phyloP scores from a whole-genome alignment of 2,113 vertebrate genomes.

The Propithecus coquereli region DNA sequence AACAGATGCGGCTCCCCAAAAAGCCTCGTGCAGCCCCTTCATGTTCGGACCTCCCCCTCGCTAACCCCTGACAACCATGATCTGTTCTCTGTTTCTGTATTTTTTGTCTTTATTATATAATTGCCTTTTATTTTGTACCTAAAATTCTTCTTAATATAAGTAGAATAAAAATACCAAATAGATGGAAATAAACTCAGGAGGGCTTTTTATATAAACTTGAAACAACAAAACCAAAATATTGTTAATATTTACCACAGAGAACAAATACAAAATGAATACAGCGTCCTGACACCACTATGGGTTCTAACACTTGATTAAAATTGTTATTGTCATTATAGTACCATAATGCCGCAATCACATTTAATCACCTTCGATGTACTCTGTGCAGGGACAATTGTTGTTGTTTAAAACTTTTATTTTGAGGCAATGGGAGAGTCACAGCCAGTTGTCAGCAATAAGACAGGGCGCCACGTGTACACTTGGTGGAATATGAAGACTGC shows the following conservation, averaged over 20 bases:
- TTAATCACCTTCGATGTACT: neutral
- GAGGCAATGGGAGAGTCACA: neutral
- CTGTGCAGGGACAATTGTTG: neutral
- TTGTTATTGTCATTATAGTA: neutral
- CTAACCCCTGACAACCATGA: neutral
- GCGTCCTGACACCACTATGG: neutral
- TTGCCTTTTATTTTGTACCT: neutral
- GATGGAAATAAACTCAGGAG: neutral
- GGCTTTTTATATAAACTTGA: neutral
- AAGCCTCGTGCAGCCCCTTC: fast-evolving
- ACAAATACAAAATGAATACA: neutral
- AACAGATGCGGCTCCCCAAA: fast-evolving
- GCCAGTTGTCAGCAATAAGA: neutral
- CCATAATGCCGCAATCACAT: neutral
- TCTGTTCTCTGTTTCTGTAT: neutral
- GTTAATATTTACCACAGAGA: neutral
- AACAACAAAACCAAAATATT: neutral
- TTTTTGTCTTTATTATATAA: neutral
- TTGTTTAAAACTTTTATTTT: neutral
- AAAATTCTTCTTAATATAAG: neutral
- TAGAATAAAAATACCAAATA: neutral
- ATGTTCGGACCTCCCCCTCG: fast-evolving
- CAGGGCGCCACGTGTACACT: neutral
- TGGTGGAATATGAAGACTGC: neutral
- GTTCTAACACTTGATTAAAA: neutral